phyloP scores from a whole-genome alignment of 2,888 invertebrate species.

The Eristalis arbustorum region DNA sequence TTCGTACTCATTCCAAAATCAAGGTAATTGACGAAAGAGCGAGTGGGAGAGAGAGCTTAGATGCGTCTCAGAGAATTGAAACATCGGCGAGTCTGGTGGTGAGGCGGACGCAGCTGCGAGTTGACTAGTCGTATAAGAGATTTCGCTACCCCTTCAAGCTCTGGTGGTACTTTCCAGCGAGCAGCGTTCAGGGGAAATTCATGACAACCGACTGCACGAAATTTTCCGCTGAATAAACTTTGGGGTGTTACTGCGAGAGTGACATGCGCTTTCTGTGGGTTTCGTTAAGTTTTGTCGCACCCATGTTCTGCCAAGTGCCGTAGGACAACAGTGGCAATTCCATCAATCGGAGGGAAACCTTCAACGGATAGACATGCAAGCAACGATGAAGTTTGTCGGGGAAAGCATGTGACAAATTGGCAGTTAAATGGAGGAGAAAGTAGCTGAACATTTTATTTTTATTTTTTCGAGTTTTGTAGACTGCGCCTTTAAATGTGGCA shows the following conservation, averaged over 20 bases:
- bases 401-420: background rate
- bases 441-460: too few relatives aligned
- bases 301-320: slow-evolving; percentile 47
- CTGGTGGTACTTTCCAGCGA: slow-evolving; percentile 14
- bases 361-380: slow-evolving; percentile 25
- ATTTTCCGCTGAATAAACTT: slow-evolving; percentile 26
- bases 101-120: background rate
- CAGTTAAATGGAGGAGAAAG: background rate
- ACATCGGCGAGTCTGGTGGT: background rate
- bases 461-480: too few relatives aligned
- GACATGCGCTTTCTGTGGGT: slow-evolving; percentile 17
- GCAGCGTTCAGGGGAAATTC: background rate
- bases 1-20: slow-evolving; percentile 59
- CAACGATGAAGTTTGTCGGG: background rate
- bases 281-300: slow-evolving; percentile 69
- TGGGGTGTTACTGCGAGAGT: background rate
- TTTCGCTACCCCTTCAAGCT: background rate
- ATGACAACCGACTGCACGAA: slow-evolving; percentile 31
- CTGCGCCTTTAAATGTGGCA: too few relatives aligned
- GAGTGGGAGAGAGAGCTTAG: background rate
- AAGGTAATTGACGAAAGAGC: slow-evolving; percentile 46
- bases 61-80: background rate
- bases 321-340: slow-evolving; percentile 30
- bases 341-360: slow-evolving; percentile 43
- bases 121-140: slow-evolving; percentile 45